These are phyloP conservation scores for Agelas oroides DNA, from an alignment of 37 sponge, comb jelly and placozoan genomes.

Conservation along the genomic window DNA sequence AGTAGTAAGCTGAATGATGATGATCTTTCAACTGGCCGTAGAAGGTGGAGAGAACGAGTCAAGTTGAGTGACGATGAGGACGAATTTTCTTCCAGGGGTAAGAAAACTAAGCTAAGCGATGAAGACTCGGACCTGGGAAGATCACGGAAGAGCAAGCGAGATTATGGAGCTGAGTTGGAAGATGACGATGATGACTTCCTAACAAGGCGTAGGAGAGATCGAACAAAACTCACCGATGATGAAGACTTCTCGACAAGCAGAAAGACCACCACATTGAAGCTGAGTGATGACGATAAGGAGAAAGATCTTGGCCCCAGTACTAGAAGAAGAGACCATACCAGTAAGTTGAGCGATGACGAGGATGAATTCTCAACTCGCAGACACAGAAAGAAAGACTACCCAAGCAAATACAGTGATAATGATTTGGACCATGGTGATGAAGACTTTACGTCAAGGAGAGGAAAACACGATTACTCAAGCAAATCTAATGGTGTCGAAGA, in stretches of 20 bases:
- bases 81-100: constrained; percentile 11
- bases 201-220: not conserved
- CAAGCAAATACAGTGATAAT: not conserved
- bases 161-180: not conserved
- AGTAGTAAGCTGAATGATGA: not conserved
- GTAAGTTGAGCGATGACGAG: not conserved
- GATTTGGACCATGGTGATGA: constrained; percentile 31
- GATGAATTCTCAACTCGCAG: not conserved
- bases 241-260: not conserved
- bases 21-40: not conserved
- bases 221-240: not conserved
- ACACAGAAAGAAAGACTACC: not conserved
- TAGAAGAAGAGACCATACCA: not conserved
- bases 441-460: constrained; percentile 32
- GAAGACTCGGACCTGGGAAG: not conserved
- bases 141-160: not conserved
- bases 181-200: constrained; percentile 8
- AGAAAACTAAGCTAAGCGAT: not conserved
- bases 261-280: not conserved
- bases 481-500: no score
- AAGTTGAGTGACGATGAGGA: no score
- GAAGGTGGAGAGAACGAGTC: not conserved
- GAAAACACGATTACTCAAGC: not conserved
- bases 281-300: not conserved
- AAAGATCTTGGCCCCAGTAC: no score